Base-by-base conservation (phyloP, 1,140 invertebrate genomes). In the Drosophila grimshawi region DNA sequence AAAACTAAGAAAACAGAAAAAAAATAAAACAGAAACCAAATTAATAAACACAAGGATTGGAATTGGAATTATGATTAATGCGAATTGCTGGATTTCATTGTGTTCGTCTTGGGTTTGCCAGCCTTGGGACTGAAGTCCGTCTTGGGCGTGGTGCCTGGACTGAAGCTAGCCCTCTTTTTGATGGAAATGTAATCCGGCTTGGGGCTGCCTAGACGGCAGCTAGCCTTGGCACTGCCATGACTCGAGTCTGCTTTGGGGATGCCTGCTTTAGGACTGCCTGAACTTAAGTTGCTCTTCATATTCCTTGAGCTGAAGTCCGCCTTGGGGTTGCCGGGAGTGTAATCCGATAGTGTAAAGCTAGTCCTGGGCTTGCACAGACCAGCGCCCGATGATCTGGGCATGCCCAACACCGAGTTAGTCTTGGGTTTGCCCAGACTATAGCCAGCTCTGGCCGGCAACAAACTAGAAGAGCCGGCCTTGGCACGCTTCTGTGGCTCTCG, bases 401-500 rank as follows among this genome's bases (percentile, higher is more conserved):
- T 11, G 5, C 30, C 29, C 53, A 55, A 8, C 39, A 43, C 39
- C 3, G 10, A 8, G 4, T 43, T 57, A 4, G 41, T n/a, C 3
- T 41, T 29, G 29, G 56, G 8, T 35, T 56, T 11, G 5, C 30
- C 11, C 53, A 55, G 8, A 1, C 30, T 51, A 55, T 52, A 32
- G 10, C 45, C 45, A 4, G 29, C 62, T 8, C 29, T 53, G 3
- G 29, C 1, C 0, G 32, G 35, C 7, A 2, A 1, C 45, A 29
- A 19, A 1, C 19, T 19, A 19, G 19, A 19, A 19, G 19, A 19
- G n/a, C 39, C 41, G 11, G 8, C 52, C 35, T 33, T 67, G 33
- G 29, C 2, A 27, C 64, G 33, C 5, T 39, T 48, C 8, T n/a
- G 52, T 6, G 32, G 48, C n/a, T 68, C 59, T 0, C 57, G n/a